Base-by-base conservation (phyloP, 2,888 invertebrate genomes). In the Drosophila formosana region DNA sequence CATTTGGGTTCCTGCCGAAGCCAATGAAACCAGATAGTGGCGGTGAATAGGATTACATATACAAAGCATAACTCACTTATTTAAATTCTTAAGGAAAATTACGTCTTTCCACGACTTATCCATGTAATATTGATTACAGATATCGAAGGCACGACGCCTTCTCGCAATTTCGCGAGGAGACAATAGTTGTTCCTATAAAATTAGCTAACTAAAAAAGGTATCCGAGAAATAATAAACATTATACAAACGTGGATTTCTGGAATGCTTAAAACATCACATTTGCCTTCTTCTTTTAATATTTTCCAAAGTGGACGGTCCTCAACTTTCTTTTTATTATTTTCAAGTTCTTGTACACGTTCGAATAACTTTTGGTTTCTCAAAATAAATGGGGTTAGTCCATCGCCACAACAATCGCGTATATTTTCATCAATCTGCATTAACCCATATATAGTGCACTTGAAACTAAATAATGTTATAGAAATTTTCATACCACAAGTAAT, bases 81-180 rank as follows among this genome's bases (percentile, higher is more conserved):
- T 80, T 6, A 91, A 34, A 0, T 79, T 50, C 34, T 89, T 90
- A 2, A 91, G 45, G 50, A 91, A 91, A 2, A 89, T 51, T 0
- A 91, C 84, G 75, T 92, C 91, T 11, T 78, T 78, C 90, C 91
- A 91, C 26, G 87, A 84, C 61, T 78, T 82, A 18, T 89, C 80
- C 56, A 91, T 69, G 61, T 91, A 92, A 28, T 90, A 89, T 75
- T 91, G 91, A 73, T 90, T 89, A 50, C 88, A 90, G 0, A 89
- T 82, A 39, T 84, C 78, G 60, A 87, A 91, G 3, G 86, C 89
- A 8, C 88, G 82, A 32, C 75, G 75, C 5, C 90, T 77, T 26
- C 90, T 80, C 0, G 90, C 89, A 39, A 88, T 56, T 77, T 91
- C 91, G 5, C 87, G 79, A 0, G 91, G 90, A 8, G 89, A 82